Evolutionary conservation across 1,140 invertebrate genomes (phyloP), one percentile per base, ranked within the genome.

Genomic region (Micrasema minimum): DNA sequence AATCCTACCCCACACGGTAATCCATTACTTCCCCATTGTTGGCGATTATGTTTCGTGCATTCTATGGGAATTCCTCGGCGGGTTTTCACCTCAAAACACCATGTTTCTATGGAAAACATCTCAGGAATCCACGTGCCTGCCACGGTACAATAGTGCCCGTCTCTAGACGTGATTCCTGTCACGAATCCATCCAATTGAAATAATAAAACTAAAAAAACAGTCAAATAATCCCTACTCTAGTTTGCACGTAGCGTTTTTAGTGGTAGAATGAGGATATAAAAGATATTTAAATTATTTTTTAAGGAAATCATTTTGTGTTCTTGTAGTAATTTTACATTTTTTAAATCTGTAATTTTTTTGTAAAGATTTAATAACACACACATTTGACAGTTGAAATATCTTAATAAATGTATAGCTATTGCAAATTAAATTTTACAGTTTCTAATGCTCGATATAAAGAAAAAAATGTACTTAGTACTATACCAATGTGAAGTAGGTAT

Each of bases 1-100:
- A 41, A 59, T 38, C 55, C 11, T n/a, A 18, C 55, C 55, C 14
- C 55, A 20, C 20, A 31, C 23, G 38, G 55, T 22, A 59, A 22
- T 35, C 37, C 55, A 59, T 59, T 59, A 59, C 55, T 23, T 55
- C 31, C 14, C 35, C 55, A 20, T 59, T 59, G 55, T 59, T 20
- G 5, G 16, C 16, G 55, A 59, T 59, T 59, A 59, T 38, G 55
- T 59, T 59, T 59, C 55, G 55, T 59, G 35, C 55, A 59, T 59
- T 59, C 55, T 23, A 38, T 35, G 35, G 55, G 35, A 59, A 59
- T 59, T 59, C 55, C 55, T 59, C 14, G 35, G 7, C 31, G 55
- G 14, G 37, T 59, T 59, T 59, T 59, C 55, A 59, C 14, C 35
- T 23, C 55, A 9, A 12, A 59, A 16, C 16, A 20, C 35, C 12